A percentile compares a stretch with the other conserved stretches of the same genome.
These are phyloP conservation scores for Gobiocypris rarus DNA, from an alignment of 2,113 vertebrate species.

Conservation along the genomic window DNA sequence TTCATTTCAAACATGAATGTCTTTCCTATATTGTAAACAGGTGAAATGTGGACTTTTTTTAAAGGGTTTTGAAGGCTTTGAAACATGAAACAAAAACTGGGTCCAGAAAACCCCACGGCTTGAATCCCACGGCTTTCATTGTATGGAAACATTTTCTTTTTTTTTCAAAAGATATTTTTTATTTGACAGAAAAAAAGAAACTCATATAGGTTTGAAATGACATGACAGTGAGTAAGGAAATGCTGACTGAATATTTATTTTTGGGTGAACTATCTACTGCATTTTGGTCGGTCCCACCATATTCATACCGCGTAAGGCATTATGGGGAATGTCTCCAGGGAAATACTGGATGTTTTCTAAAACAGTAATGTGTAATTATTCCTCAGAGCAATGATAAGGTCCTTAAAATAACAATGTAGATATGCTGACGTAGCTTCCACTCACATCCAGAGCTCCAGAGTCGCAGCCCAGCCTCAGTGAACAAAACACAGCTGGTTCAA, in stretches of 20 bases:
- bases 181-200: too few species aligned
- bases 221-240: not conserved
- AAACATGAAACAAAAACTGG: too few species aligned
- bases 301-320: not conserved
- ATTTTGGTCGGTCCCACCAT: not conserved
- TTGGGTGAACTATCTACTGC: not conserved
- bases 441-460: not conserved
- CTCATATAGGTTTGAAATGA: too few species aligned
- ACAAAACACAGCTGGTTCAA: not conserved
- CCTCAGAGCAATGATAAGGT: not conserved
- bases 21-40: not conserved
- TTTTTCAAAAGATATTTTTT: not conserved
- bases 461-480: not conserved
- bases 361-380: conserved; percentile 8
- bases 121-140: too few species aligned
- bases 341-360: not conserved
- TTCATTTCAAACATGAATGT: not conserved
- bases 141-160: too few species aligned
- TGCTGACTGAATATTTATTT: not conserved
- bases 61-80: too few species aligned
- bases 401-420: not conserved
- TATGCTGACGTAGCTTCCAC: conserved; percentile 10
- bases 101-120: too few species aligned
- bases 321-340: not conserved
- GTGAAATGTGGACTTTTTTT: too few species aligned